Base-by-base conservation (phyloP, 2,888 invertebrate species). In the Leucozona laternaria region DNA sequence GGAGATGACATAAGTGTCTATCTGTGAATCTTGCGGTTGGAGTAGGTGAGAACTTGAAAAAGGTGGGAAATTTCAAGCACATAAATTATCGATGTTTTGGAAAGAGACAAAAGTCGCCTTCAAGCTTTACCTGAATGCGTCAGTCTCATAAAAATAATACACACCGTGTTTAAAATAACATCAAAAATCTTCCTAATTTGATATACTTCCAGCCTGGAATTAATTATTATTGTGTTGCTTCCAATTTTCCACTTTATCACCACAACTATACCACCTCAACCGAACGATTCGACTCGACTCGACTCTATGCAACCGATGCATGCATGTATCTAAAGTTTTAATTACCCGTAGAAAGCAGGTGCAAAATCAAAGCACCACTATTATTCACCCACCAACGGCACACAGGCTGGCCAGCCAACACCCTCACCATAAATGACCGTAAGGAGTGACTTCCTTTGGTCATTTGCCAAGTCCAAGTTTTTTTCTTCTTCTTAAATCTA, bases 291-390 rank as follows among this genome's bases (percentile, higher is more conserved):
- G 28, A 68, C 60, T 53, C 4, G 58, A 57, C 75, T 48, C 34
- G 28, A 68, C 60, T 53, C 4, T 3, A n/a, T 57, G 55, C 53
- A 31, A 31, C 55, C 28, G n/a, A 25, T 22, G 1, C 37, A 40
- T 31, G 2, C 1, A 4, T 43, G 40, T 25, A 22, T 25, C 20
- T 17, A 13, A 11, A 62, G 34, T 75, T 83, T 75, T 83, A 83
- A 83, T 83, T 83, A 83, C 83, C 79, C 73, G 60, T 73, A 83
- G 70, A 62, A 83, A 83, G 75, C 79, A 70, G 31, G 75, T 75
- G 62, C 55, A 70, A 66, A 40, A 62, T 55, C 68, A 50, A 78
- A 83, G 60, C 40, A 37, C 83, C 28, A 60, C 50, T 55, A 75
- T 78, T 50, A 68, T 55, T 83, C 79, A 78, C 60, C 64, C 66